phyloP scores from a whole-genome alignment of 2,888 invertebrate species.

The Rhodophaea formosa region DNA sequence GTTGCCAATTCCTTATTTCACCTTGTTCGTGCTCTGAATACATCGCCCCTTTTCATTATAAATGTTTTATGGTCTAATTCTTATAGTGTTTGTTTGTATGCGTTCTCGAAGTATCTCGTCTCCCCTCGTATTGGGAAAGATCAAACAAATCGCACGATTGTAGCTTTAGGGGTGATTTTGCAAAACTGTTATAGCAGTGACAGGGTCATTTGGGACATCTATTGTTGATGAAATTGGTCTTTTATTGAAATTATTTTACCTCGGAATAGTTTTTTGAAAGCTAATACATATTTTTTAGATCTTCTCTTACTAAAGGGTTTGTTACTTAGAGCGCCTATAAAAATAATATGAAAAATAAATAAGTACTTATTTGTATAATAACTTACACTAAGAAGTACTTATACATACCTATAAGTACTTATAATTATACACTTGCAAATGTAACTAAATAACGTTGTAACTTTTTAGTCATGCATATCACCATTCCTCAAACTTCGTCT shows the following conservation, averaged over 20 bases:
- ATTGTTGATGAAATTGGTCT: background rate
- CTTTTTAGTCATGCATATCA: background rate
- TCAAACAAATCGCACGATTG: slow-evolving; percentile 17
- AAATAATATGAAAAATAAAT: no score
- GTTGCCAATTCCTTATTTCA: slow-evolving; percentile 23
- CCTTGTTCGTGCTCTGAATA: slow-evolving; percentile 24
- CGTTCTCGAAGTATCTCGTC: slow-evolving; percentile 17
- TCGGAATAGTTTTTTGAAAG: background rate
- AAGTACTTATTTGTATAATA: no score
- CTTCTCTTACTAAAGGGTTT: no score
- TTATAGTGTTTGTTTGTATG: slow-evolving; percentile 20
- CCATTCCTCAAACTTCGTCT: background rate
- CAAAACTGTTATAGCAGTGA: slow-evolving; percentile 7
- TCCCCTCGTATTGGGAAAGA: slow-evolving; percentile 15
- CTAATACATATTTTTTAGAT: no score
- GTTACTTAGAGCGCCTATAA: no score
- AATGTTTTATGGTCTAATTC: slow-evolving; percentile 29
- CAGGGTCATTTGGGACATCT: slow-evolving; percentile 5
- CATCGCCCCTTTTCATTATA: slow-evolving; percentile 26
- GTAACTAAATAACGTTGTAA: no score
- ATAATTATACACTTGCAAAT: no score
- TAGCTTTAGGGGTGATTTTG: slow-evolving; percentile 8
- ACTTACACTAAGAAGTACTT: no score
- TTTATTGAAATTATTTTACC: background rate
- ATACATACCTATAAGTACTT: no score